phyloP scores from a whole-genome alignment of 35 echinoderm and acorn worm species.

The Nesometra sesokonis region DNA sequence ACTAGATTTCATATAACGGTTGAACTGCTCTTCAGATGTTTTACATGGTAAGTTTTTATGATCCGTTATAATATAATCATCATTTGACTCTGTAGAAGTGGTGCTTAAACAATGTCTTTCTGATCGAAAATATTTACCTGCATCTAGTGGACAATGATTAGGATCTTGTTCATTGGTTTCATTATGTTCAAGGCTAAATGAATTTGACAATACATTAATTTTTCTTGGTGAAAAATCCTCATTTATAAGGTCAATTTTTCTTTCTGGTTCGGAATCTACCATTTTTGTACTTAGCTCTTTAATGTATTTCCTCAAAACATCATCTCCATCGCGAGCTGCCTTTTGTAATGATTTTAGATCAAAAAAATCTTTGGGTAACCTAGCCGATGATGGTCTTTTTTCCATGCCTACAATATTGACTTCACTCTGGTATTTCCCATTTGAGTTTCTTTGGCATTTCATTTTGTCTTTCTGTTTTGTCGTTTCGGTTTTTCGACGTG shows the following conservation, averaged over 20 bases:
- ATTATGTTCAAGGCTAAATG: no score
- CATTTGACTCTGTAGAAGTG: no score
- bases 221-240: no score
- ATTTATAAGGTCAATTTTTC: no score
- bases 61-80: no score
- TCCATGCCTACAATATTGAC: neutral
- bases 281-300: constrained; percentile 56
- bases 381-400: neutral
- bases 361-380: constrained; percentile 1
- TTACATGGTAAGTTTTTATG: no score
- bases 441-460: neutral
- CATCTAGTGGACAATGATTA: no score
- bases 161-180: no score
- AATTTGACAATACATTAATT: no score
- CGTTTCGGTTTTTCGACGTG: neutral
- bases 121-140: no score
- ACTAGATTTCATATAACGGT: neutral
- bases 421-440: neutral
- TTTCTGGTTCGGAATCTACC: neutral
- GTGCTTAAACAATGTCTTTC: no score
- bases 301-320: constrained; percentile 71
- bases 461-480: neutral
- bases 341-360: constrained; percentile 53
- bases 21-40: neutral
- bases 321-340: constrained; percentile 83